Evolutionary conservation across 2,888 invertebrate genomes (phyloP), one percentile per base, ranked within the genome.

Genomic region (Macrophya annulata): DNA sequence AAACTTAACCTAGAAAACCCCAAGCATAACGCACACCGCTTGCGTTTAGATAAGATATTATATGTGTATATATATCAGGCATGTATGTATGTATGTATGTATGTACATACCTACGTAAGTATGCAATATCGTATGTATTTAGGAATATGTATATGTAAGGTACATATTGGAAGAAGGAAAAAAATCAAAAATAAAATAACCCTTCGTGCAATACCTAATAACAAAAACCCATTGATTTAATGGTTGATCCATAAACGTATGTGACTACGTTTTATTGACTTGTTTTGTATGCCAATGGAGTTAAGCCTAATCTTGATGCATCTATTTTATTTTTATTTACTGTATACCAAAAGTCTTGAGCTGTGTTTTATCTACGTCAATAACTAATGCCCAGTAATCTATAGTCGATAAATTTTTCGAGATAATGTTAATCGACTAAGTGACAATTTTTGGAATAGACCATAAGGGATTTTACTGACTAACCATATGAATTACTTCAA

Each of bases 31-130:
- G 68, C 43, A 17, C 74, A 45, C 74, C 21, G n/a, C 45, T 45
- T 9, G 45, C 74, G 43, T 43, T 74, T 43, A 74, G 74, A 74
- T 74, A 74, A 74, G 74, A 74, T 74, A 74, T 21, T 21, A 45
- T 45, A n/a, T 62, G 25, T 62, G n/a, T n/a, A n/a, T 9, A n/a
- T n/a, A 31, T n/a, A 74, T 74, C 31, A 2, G 5, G 37, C 68
- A 31, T 68, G 68, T 68, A 65, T 15, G 31, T 65, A 65, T 25
- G n/a, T n/a, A n/a, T n/a, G n/a, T 71, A 74, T n/a, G 43, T 45
- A 21, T 40, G n/a, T 40, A 72, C n/a, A n/a, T n/a, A n/a, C n/a
- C n/a, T 37, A 37, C 12, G 68, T 68, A 15, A 21, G 37, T 17
- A 12, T 31, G 4, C 68, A 17, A 71, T 71, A 74, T n/a, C n/a